These are phyloP conservation scores for Drosophila putrida DNA, from an alignment of 2,888 invertebrate species.

Conservation along the genomic window DNA sequence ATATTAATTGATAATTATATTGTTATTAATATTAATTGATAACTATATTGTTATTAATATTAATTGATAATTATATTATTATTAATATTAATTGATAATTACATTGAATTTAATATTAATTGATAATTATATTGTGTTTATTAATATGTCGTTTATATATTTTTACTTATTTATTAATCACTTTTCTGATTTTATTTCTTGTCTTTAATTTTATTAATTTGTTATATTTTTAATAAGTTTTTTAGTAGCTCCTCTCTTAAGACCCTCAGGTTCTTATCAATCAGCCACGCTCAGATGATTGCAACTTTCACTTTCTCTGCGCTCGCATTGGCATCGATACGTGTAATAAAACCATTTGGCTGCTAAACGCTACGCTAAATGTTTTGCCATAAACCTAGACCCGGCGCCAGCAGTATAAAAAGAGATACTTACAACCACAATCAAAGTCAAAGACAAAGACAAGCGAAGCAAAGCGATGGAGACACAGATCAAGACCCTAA, in stretches of 20 bases:
- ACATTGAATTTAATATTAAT: no score
- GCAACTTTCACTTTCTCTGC: conserved; percentile 23
- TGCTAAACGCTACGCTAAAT: conserved; percentile 71
- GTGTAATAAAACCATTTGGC: conserved; percentile 69
- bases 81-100: no score
- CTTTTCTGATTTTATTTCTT: no score
- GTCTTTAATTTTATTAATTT: no score
- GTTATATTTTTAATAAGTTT: no score
- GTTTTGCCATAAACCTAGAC: conserved; percentile 65
- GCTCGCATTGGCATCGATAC: conserved; percentile 53
- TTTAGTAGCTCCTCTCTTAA: neutral
- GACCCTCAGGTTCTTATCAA: neutral
- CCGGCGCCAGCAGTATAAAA: conserved; percentile 60
- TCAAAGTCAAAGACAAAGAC: conserved; percentile 54
- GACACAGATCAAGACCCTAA: conserved; percentile 41
- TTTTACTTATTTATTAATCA: no score
- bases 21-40: no score
- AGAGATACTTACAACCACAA: conserved; percentile 22
- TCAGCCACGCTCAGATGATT: conserved; percentile 2
- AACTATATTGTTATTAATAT: no score
- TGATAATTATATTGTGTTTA: no score
- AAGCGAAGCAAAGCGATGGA: conserved; percentile 30
- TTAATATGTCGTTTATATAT: no score
- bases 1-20: no score
- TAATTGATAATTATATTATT: no score